phyloP scores from a whole-genome alignment of 2,797 vertebrate species.

The Tachyglossus aculeatus region DNA sequence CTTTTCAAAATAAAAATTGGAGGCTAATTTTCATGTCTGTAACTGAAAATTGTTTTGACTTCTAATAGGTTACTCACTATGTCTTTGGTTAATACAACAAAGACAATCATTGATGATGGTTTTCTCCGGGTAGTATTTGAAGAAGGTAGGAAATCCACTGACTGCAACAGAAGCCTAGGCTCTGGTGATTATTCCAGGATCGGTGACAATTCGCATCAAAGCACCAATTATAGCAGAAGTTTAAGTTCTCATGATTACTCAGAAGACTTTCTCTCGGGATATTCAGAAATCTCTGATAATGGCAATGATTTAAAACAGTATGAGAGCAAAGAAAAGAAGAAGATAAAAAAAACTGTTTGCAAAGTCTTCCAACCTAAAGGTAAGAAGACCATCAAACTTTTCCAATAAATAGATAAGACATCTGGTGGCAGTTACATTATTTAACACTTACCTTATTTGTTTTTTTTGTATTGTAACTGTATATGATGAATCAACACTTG shows the following conservation, averaged over 20 bases:
- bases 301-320: background rate
- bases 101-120: background rate
- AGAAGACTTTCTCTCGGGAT: constrained; percentile 43
- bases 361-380: constrained; percentile 12
- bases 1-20: too few species aligned
- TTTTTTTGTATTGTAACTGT: too few species aligned
- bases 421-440: background rate
- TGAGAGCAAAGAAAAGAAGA: constrained; percentile 13
- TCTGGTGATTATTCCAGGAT: background rate
- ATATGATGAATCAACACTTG: too few species aligned
- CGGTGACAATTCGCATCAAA: background rate
- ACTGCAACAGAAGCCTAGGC: background rate
- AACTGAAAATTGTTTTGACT: background rate
- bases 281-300: background rate
- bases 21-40: background rate
- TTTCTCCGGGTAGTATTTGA: constrained; percentile 2
- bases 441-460: background rate
- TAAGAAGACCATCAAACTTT: constrained; percentile 23
- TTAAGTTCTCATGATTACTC: constrained; percentile 45
- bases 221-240: constrained; percentile 24
- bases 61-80: constrained; percentile 34
- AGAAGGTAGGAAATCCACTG: background rate
- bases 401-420: background rate
- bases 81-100: constrained; percentile 11
- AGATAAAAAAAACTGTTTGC: background rate